Evolutionary conservation across 2,113 vertebrate genomes (phyloP).

Genomic region (Sisor rabdophorus): DNA sequence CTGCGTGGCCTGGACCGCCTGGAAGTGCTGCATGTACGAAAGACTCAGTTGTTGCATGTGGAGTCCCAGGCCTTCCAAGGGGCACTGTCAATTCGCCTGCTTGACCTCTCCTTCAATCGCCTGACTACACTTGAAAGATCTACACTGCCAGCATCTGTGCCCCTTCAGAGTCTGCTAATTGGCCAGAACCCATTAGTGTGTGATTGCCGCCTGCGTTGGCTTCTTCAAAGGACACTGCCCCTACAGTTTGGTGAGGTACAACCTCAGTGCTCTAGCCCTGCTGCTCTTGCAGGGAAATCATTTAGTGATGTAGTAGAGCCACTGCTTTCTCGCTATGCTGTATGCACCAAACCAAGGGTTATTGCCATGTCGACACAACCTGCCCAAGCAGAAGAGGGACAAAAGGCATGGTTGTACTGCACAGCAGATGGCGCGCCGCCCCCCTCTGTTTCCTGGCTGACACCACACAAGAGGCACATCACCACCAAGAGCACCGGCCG

Average conservation of each 20-base stretch:
- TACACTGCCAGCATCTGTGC: slow-evolving; percentile 82
- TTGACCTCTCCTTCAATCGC: slow-evolving; percentile 89
- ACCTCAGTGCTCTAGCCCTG: slow-evolving; percentile 84
- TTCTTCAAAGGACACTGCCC: slow-evolving; percentile 84
- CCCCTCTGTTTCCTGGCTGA: slow-evolving; percentile 88
- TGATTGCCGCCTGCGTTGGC: slow-evolving; percentile 93
- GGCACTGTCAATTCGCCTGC: slow-evolving; percentile 84
- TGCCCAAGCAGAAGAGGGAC: slow-evolving; percentile 87
- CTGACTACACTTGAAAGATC: slow-evolving; percentile 88
- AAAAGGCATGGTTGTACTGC: slow-evolving; percentile 88
- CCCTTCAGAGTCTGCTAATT: slow-evolving; percentile 85
- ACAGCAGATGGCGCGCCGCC: slow-evolving; percentile 85
- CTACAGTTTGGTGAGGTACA: slow-evolving; percentile 85
- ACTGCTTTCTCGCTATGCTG: slow-evolving; percentile 86
- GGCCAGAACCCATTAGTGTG: slow-evolving; percentile 92
- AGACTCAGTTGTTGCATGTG: slow-evolving; percentile 77
- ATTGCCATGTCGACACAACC: slow-evolving; percentile 86
- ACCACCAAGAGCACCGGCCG: slow-evolving; percentile 90
- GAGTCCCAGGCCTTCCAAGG: slow-evolving; percentile 86
- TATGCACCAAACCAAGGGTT: slow-evolving; percentile 88
- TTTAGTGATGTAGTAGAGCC: slow-evolving; percentile 88
- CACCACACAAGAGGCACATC: slow-evolving; percentile 88
- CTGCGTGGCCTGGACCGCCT: slow-evolving; percentile 83
- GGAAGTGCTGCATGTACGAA: slow-evolving; percentile 87
- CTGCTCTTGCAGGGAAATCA: slow-evolving; percentile 82